Percentiles rank a stretch among this genome's conserved stretches.
phyloP scores from a whole-genome alignment of 2,797 vertebrate genomes.

The Oreochromis grahami region DNA sequence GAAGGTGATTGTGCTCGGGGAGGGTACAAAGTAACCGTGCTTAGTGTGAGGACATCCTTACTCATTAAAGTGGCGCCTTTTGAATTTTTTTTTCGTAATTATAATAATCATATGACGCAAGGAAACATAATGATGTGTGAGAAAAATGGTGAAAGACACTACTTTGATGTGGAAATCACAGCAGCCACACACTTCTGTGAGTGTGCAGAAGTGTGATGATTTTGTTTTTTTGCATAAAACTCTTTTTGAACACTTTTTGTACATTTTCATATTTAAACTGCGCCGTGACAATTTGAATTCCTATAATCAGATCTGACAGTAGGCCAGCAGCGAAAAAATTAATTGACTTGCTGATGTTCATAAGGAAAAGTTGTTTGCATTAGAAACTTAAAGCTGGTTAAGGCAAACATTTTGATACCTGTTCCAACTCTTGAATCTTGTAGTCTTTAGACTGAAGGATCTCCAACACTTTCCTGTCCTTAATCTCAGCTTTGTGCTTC shows the following conservation, averaged over 20 bases:
- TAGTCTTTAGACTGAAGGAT: slow-evolving; percentile 90
- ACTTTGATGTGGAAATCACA: neutral
- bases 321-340: neutral
- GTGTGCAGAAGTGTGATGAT: neutral
- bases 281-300: neutral
- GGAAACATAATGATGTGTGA: neutral
- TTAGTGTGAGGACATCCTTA: neutral
- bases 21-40: neutral
- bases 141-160: neutral
- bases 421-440: slow-evolving; percentile 85
- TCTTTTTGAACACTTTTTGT: neutral
- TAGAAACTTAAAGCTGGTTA: neutral
- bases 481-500: slow-evolving; percentile 90
- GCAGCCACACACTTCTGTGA: neutral
- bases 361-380: neutral
- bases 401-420: slow-evolving; percentile 69
- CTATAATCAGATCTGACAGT: neutral
- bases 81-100: neutral
- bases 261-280: neutral
- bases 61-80: neutral
- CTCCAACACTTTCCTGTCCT: slow-evolving; percentile 90
- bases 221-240: neutral
- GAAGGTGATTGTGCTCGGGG: neutral
- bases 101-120: neutral
- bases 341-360: neutral